Percentiles rank a stretch among this genome's conserved stretches.
Evolutionary conservation across 1,140 invertebrate species (phyloP).

Genomic region (Contarinia nasturtii): DNA sequence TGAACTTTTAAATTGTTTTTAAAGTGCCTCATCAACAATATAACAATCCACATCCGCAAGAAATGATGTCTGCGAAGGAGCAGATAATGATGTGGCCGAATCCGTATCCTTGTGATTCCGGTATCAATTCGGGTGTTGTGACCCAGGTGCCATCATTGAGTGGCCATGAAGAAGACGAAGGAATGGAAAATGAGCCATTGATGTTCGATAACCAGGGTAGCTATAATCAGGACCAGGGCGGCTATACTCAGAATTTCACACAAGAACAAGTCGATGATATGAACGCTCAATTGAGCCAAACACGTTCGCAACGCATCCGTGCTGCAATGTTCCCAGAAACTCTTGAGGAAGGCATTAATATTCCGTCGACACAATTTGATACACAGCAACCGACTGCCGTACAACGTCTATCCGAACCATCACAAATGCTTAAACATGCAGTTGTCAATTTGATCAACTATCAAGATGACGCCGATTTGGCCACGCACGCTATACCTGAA

Average conservation of each 20-base stretch:
- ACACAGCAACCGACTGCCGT: slow-evolving; percentile 88
- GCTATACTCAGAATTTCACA: slow-evolving; percentile 74
- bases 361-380: slow-evolving; percentile 90
- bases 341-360: slow-evolving; percentile 88
- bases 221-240: slow-evolving; percentile 79
- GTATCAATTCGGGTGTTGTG: slow-evolving; percentile 86
- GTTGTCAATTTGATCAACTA: slow-evolving; percentile 98
- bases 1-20: no score
- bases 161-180: slow-evolving; percentile 58
- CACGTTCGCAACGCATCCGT: slow-evolving; percentile 83
- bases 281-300: slow-evolving; percentile 90
- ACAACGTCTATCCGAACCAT: slow-evolving; percentile 85
- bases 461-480: slow-evolving; percentile 94
- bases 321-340: slow-evolving; percentile 98
- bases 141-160: slow-evolving; percentile 82
- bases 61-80: slow-evolving; percentile 65
- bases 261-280: slow-evolving; percentile 93
- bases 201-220: no score
- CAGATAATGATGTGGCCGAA: slow-evolving; percentile 91
- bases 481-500: slow-evolving; percentile 94
- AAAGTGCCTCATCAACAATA: slow-evolving; percentile 71
- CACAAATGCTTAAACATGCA: slow-evolving; percentile 91
- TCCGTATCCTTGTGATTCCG: slow-evolving; percentile 84
- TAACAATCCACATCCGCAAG: slow-evolving; percentile 48
- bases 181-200: slow-evolving; percentile 57